Conservation (phyloP, 1,140 invertebrate genomes). For the Pseudomyrmex dendroicus region DNA sequence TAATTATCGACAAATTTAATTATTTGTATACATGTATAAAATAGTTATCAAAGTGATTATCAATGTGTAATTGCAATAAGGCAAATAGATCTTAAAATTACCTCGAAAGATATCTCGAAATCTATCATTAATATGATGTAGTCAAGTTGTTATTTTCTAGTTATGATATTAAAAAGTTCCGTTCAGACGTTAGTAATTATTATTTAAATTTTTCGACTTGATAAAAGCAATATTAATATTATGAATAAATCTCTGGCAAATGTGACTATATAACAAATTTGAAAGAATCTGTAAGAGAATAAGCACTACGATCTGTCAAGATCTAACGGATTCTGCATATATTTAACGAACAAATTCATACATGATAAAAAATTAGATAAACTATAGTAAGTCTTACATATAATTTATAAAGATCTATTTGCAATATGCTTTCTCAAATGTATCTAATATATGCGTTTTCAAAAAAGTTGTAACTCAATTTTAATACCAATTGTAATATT, state of each 20-base stretch:
- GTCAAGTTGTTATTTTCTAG: conserved; percentile 49
- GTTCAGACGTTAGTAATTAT: conserved; percentile 17
- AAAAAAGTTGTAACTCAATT: conserved; percentile 19
- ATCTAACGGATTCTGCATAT: too few relatives aligned
- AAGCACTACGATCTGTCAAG: too few relatives aligned
- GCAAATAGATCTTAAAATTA: conserved; percentile 71
- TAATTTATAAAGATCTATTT: conserved; percentile 51
- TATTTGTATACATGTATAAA: conserved; percentile 74
- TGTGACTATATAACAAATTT: not conserved
- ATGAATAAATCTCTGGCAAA: conserved; percentile 33
- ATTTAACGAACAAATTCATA: not conserved
- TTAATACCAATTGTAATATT: not conserved
- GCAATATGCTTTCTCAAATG: conserved; percentile 26
- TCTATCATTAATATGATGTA: conserved; percentile 77
- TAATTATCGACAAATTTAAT: not conserved
- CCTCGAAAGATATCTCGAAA: conserved; percentile 70
- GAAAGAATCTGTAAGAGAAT: too few relatives aligned
- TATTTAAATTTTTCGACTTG: not conserved
- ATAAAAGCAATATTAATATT: conserved; percentile 11
- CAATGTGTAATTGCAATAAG: conserved; percentile 78
- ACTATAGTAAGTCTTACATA: not conserved
- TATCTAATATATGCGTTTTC: not conserved
- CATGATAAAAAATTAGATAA: conserved; percentile 16
- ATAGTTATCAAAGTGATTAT: conserved; percentile 77
- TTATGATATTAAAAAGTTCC: conserved; percentile 44